Conservation (phyloP, 64 coral and sea anemone species). For the Pocillopora damicornis region DNA sequence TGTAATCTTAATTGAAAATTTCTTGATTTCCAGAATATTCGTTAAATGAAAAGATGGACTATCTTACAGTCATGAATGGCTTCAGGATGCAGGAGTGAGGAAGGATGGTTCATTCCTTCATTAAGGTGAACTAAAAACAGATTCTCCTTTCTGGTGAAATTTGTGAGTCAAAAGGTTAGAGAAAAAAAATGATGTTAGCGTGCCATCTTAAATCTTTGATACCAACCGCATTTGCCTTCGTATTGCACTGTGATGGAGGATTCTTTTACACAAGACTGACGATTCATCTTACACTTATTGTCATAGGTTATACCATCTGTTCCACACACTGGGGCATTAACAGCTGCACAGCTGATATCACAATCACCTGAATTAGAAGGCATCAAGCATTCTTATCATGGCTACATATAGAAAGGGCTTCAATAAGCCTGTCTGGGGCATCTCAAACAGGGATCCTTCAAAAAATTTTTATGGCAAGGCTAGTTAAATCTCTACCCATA, state of each 20-base stretch:
- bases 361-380: background rate
- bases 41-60: too few species aligned
- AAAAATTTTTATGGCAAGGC: too few species aligned
- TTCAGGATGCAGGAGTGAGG: too few species aligned
- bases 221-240: constrained; percentile 23
- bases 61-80: too few species aligned
- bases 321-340: constrained; percentile 42
- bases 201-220: background rate
- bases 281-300: constrained; percentile 45
- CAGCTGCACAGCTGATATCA: background rate
- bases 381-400: background rate
- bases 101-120: too few species aligned
- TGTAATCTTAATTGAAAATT: too few species aligned
- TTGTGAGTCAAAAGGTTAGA: too few species aligned
- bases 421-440: background rate
- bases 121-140: too few species aligned
- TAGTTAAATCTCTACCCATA: too few species aligned
- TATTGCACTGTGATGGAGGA: constrained; percentile 27
- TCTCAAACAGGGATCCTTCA: too few species aligned
- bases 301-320: constrained; percentile 29
- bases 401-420: background rate
- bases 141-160: too few species aligned
- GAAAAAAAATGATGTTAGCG: background rate
- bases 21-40: too few species aligned
- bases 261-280: constrained; percentile 5